Conservation (phyloP, 2,888 invertebrate genomes). For the Dasypogon diadema region DNA sequence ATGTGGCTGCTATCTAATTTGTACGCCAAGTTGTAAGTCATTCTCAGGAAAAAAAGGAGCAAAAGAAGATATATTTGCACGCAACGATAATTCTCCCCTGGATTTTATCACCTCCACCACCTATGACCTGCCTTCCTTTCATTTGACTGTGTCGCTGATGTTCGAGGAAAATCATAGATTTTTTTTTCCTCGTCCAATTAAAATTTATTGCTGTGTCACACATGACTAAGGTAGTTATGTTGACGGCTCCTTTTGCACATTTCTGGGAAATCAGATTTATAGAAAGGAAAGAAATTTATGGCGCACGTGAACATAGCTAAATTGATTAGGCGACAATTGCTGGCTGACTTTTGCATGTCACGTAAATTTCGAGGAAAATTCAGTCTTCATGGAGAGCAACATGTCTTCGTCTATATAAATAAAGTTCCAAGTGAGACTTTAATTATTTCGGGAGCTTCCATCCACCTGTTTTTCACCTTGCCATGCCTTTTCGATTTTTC, state of each 20-base stretch:
- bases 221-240: slow-evolving; percentile 22
- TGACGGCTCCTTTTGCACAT: not conserved
- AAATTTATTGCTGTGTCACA: slow-evolving; percentile 40
- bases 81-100: slow-evolving; percentile 28
- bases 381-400: not conserved
- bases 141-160: not conserved
- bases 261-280: not conserved
- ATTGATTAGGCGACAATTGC: slow-evolving; percentile 19
- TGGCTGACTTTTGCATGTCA: slow-evolving; percentile 12
- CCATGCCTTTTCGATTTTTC: not conserved
- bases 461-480: not conserved
- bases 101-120: slow-evolving; percentile 19
- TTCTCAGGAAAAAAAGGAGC: not conserved
- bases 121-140: not conserved
- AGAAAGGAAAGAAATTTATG: not conserved
- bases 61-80: slow-evolving; percentile 37
- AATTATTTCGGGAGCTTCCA: not conserved
- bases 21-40: slow-evolving; percentile 37
- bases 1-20: slow-evolving; percentile 5
- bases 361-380: slow-evolving; percentile 2
- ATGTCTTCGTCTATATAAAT: not conserved
- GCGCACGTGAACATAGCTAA: not conserved
- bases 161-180: slow-evolving; percentile 26
- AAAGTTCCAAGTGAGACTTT: not conserved
- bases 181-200: slow-evolving; percentile 37